Percentiles rank a stretch among this genome's conserved stretches.
Conservation (phyloP, 2,113 vertebrate genomes). For the Otolemur garnettii region DNA sequence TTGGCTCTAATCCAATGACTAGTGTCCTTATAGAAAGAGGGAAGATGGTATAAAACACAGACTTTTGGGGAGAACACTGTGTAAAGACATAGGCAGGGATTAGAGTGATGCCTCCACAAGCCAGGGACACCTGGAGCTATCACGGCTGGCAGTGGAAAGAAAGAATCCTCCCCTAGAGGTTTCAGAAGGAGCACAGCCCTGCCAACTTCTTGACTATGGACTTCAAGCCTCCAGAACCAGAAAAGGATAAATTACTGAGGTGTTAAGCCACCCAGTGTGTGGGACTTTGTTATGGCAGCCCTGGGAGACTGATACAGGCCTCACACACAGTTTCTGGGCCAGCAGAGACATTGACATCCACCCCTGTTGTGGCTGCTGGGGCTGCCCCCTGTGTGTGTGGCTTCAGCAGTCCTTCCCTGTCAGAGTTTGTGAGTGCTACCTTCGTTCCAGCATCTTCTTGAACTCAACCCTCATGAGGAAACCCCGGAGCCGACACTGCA, state of each 20-base stretch:
- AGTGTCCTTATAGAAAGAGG: background rate
- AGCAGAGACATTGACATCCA: background rate
- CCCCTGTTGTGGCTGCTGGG: background rate
- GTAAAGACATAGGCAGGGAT: background rate
- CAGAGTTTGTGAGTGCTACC: slow-evolving; percentile 60
- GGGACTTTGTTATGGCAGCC: background rate
- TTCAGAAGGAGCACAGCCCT: background rate
- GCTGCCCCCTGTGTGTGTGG: background rate
- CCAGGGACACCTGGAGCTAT: background rate
- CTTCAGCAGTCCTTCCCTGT: background rate
- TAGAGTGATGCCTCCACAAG: background rate
- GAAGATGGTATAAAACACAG: background rate
- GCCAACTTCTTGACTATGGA: background rate
- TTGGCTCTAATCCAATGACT: background rate
- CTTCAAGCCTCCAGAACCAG: background rate
- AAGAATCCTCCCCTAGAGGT: background rate
- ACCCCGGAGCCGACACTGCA: slow-evolving; percentile 84
- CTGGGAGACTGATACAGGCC: background rate
- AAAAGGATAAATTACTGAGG: background rate
- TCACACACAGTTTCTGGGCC: background rate
- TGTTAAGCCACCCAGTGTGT: background rate
- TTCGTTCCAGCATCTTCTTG: slow-evolving; percentile 85
- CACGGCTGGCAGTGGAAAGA: background rate
- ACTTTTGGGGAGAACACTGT: background rate
- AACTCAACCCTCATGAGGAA: slow-evolving; percentile 87